Conservation (phyloP, 2,113 vertebrate genomes). For the Cisticola juncidis region DNA sequence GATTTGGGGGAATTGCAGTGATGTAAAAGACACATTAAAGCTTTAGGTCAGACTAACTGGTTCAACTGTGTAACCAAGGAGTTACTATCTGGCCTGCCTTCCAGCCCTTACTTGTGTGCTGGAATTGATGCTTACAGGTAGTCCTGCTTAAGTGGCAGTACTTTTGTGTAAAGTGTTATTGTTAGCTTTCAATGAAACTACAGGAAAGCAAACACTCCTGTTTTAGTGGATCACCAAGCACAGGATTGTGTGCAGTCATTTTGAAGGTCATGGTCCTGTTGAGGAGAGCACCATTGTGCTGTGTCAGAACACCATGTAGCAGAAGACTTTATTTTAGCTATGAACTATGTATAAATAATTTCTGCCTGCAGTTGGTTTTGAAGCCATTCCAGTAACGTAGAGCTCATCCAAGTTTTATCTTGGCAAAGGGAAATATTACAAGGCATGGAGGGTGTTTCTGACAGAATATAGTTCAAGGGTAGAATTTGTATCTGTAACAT, state of each 20-base stretch:
- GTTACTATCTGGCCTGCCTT: not conserved
- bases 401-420: constrained; percentile 41
- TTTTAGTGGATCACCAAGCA: not conserved
- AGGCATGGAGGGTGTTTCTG: not conserved
- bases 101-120: not conserved
- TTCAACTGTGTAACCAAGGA: not conserved
- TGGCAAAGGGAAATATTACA: constrained; percentile 33
- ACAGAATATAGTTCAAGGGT: constrained; percentile 20
- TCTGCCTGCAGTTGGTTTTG: constrained; percentile 47
- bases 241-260: not conserved
- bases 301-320: not conserved
- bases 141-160: not conserved
- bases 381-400: constrained; percentile 51
- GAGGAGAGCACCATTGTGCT: not conserved
- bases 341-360: constrained; percentile 58
- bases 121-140: not conserved
- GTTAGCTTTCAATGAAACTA: not conserved
- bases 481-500: not conserved
- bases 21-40: not conserved
- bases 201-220: not conserved
- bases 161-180: not conserved
- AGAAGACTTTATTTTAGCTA: constrained; percentile 60
- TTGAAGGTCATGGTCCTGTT: not conserved
- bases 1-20: not conserved
- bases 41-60: not conserved